phyloP scores from a whole-genome alignment of 1,140 invertebrate species.

The Brachionus rotundiformis region DNA sequence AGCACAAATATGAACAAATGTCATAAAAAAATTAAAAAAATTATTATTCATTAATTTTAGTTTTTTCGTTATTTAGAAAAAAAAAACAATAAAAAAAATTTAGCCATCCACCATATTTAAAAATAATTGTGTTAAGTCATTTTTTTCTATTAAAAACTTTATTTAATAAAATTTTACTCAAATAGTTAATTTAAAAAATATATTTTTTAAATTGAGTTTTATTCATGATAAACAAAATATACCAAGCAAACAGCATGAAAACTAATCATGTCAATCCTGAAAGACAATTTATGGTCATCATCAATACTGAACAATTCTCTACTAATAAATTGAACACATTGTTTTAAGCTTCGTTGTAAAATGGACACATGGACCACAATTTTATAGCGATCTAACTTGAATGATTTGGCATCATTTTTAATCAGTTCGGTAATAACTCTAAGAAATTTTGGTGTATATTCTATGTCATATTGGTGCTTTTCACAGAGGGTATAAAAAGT shows the following conservation, averaged over 20 bases:
- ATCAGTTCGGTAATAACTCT: constrained; percentile 27
- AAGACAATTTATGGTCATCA: constrained; percentile 32
- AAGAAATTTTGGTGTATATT: constrained; percentile 38
- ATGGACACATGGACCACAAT: constrained; percentile 18
- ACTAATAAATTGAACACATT: constrained; percentile 28
- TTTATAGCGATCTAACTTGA: constrained; percentile 47
- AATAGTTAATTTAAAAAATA: not conserved
- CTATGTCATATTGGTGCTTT: constrained; percentile 27
- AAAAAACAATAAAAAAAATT: too few relatives aligned
- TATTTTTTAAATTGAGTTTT: too few relatives aligned
- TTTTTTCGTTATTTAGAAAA: not conserved
- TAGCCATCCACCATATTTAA: too few relatives aligned
- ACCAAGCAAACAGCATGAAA: constrained; percentile 25
- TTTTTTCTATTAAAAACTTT: too few relatives aligned
- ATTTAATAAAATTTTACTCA: too few relatives aligned
- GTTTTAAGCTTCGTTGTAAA: not conserved
- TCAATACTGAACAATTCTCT: constrained; percentile 35
- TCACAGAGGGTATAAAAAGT: constrained; percentile 9
- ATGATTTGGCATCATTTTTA: constrained; percentile 44
- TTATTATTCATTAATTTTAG: not conserved
- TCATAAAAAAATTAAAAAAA: not conserved
- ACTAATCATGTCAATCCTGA: not conserved
- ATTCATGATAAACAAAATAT: constrained; percentile 40
- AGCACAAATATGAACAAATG: constrained; percentile 47
- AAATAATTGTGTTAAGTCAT: too few relatives aligned